A percentile compares a stretch with the other conserved stretches of the same genome.
Conservation (phyloP, 2,888 invertebrate species). For the Oxytorus armatus region DNA sequence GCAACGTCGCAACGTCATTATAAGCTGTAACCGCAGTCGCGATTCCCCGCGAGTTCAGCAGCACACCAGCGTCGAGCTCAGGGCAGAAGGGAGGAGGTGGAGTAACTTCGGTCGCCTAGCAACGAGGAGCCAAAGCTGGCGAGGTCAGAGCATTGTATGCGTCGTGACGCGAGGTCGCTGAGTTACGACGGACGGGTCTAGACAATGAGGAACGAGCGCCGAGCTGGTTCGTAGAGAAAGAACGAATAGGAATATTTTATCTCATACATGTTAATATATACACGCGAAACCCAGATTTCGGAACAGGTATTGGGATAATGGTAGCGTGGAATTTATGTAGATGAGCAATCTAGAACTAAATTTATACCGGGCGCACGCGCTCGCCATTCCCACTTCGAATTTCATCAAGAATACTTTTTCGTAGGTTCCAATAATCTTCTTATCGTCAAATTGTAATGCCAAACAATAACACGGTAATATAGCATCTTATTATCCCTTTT, state of each 20-base stretch:
- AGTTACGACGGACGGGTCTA: slow-evolving; percentile 53
- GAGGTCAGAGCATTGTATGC: slow-evolving; percentile 69
- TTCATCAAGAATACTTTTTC: too few species aligned
- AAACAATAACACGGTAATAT: too few species aligned
- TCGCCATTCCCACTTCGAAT: too few species aligned
- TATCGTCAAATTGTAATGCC: too few species aligned
- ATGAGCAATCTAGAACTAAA: too few species aligned
- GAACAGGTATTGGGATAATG: neutral
- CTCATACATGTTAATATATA: neutral
- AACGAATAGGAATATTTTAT: too few species aligned
- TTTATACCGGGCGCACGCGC: too few species aligned
- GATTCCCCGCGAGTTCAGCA: slow-evolving; percentile 68
- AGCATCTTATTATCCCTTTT: too few species aligned
- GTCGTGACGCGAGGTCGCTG: slow-evolving; percentile 65
- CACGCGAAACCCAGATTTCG: neutral
- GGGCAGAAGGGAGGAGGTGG: slow-evolving; percentile 39
- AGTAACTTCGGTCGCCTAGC: slow-evolving; percentile 66
- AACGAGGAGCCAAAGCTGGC: slow-evolving; percentile 69
- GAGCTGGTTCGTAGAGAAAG: slow-evolving; percentile 46
- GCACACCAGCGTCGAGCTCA: slow-evolving; percentile 34
- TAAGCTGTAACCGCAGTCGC: slow-evolving; percentile 66
- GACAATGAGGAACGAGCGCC: slow-evolving; percentile 51
- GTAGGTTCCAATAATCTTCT: too few species aligned
- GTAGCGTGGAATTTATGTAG: too few species aligned
- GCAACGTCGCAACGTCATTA: slow-evolving; percentile 69